Percentiles rank a stretch among this genome's conserved stretches.
phyloP scores from a whole-genome alignment of 2,888 invertebrate species.

The Plagiodera versicolora region DNA sequence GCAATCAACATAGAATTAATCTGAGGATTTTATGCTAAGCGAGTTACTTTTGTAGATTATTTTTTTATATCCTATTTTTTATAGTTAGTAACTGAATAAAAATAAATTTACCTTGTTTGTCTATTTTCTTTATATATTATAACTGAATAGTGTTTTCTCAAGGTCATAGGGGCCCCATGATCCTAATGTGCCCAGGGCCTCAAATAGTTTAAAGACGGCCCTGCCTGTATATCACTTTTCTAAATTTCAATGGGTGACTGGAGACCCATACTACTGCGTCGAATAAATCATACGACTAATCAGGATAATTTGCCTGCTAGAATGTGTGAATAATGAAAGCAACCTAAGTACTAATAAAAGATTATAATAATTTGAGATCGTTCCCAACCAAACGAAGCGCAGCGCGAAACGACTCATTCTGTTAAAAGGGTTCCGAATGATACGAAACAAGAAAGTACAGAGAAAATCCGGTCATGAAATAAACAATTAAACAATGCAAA shows the following conservation, averaged over 20 bases:
- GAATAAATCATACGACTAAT: background rate
- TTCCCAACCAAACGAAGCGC: constrained; percentile 2
- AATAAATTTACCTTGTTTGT: no score
- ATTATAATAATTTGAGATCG: constrained; percentile 2
- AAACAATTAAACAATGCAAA: constrained; percentile 44
- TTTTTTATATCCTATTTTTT: no score
- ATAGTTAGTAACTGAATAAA: no score
- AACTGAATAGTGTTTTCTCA: no score
- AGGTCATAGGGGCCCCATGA: no score
- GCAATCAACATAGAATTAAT: no score
- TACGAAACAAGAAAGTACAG: constrained; percentile 14
- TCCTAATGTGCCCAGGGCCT: no score
- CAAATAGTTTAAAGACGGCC: no score
- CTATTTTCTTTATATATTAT: no score
- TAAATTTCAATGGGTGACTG: background rate
- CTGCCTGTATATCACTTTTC: background rate
- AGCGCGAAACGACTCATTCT: constrained; percentile 3
- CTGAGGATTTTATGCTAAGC: no score
- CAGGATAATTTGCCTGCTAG: background rate
- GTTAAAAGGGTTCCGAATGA: constrained; percentile 2
- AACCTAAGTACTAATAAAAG: constrained; percentile 2
- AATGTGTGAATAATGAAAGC: background rate
- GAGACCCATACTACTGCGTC: background rate
- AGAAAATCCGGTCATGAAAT: constrained; percentile 35
- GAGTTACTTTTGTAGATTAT: no score